Percentiles rank a stretch among this genome's conserved stretches.
Evolutionary conservation across 2,797 vertebrate species (phyloP).

Genomic region (Alectoris magna): DNA sequence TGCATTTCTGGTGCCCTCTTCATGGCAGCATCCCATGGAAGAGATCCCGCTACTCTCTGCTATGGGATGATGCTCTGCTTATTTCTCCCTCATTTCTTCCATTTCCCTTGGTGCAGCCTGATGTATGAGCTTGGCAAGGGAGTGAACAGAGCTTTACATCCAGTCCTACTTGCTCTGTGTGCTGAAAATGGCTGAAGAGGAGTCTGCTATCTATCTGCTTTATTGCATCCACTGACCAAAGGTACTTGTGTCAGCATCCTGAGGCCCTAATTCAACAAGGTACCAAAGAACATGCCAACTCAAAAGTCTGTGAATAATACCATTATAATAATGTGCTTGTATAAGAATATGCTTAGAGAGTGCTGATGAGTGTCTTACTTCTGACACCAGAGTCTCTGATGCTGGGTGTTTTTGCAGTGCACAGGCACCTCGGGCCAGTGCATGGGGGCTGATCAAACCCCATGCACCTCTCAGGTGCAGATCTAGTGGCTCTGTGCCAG

Average conservation of each 20-base stretch:
- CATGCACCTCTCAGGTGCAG: background rate
- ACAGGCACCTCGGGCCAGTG: background rate
- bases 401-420: fast-evolving
- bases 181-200: background rate
- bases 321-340: background rate
- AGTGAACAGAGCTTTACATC: background rate
- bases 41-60: fast-evolving
- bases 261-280: background rate
- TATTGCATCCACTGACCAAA: too few relatives aligned
- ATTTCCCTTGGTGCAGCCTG: background rate
- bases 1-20: background rate
- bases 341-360: background rate
- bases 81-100: background rate
- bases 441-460: background rate
- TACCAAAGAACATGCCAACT: background rate
- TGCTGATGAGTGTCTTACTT: background rate
- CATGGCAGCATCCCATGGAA: fast-evolving
- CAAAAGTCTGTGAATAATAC: background rate
- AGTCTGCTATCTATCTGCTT: background rate
- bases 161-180: background rate
- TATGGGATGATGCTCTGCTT: background rate
- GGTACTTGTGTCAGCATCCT: background rate
- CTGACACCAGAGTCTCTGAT: too few relatives aligned
- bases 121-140: fast-evolving
- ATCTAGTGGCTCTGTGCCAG: background rate